phyloP scores from a whole-genome alignment of 2,113 vertebrate species.

The Crypturellus undulatus region DNA sequence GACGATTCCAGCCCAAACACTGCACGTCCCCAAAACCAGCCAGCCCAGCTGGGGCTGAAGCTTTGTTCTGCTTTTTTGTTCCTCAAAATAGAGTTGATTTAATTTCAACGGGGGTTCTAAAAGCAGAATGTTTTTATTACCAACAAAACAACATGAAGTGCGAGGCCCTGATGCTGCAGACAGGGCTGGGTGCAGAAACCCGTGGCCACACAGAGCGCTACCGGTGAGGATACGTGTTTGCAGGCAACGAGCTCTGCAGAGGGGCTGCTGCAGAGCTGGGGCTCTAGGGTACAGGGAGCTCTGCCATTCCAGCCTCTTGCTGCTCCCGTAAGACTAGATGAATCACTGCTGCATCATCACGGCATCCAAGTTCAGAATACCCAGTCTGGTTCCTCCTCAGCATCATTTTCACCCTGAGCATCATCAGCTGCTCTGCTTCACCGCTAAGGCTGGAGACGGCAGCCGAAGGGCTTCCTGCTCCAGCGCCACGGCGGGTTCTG shows the following conservation, averaged over 20 bases:
- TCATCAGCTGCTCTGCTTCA: neutral
- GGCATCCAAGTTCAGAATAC: neutral
- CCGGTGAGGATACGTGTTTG: accelerated
- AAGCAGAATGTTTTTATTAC: neutral
- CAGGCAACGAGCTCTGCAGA: neutral
- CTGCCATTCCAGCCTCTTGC: neutral
- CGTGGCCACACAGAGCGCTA: neutral
- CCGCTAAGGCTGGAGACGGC: neutral
- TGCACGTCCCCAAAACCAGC: neutral
- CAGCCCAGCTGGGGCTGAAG: neutral
- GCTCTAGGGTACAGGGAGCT: neutral
- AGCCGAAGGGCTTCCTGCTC: neutral
- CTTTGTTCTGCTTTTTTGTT: neutral
- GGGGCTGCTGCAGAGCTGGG: neutral
- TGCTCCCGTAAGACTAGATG: neutral
- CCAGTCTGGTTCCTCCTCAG: neutral
- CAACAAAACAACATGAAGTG: neutral
- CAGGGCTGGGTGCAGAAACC: neutral
- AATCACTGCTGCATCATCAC: neutral
- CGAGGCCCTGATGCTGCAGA: neutral
- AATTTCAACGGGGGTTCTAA: neutral
- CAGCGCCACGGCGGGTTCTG: neutral
- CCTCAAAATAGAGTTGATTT: slow-evolving; percentile 7
- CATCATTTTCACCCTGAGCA: neutral
- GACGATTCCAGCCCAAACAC: neutral